Evolutionary conservation across 92 coral and sea anemone species (phyloP).

Genomic region (Desmophyllum pertusum): DNA sequence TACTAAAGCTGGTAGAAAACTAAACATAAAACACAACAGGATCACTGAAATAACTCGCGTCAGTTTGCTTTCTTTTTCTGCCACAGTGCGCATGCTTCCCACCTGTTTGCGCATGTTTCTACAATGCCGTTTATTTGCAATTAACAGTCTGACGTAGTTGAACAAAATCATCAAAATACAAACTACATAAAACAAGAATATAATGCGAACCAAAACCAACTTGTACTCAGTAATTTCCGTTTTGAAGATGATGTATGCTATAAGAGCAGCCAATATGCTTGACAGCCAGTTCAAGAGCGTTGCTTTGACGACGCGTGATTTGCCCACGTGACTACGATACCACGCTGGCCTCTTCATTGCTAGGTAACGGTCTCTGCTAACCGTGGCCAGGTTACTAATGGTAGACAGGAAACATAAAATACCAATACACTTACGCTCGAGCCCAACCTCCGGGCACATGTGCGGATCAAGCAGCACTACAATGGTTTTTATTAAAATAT

Average conservation of each 20-base stretch:
- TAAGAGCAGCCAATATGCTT: neutral
- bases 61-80: neutral
- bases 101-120: neutral
- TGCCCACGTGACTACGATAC: conserved; percentile 1
- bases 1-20: neutral
- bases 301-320: neutral
- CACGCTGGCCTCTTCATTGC: conserved; percentile 28
- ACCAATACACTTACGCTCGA: neutral
- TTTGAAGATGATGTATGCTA: neutral
- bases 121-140: neutral
- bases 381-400: conserved; percentile 5
- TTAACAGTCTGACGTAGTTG: neutral
- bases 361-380: conserved; percentile 31
- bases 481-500: neutral
- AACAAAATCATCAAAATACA: neutral
- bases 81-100: neutral
- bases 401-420: neutral
- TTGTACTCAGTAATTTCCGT: no score
- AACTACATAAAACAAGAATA: neutral
- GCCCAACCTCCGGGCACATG: neutral
- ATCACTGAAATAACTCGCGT: neutral
- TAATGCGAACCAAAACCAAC: neutral
- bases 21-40: neutral
- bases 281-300: neutral
- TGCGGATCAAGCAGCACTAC: neutral